phyloP scores from a whole-genome alignment of 2,797 vertebrate species.

The Rhinella marina region DNA sequence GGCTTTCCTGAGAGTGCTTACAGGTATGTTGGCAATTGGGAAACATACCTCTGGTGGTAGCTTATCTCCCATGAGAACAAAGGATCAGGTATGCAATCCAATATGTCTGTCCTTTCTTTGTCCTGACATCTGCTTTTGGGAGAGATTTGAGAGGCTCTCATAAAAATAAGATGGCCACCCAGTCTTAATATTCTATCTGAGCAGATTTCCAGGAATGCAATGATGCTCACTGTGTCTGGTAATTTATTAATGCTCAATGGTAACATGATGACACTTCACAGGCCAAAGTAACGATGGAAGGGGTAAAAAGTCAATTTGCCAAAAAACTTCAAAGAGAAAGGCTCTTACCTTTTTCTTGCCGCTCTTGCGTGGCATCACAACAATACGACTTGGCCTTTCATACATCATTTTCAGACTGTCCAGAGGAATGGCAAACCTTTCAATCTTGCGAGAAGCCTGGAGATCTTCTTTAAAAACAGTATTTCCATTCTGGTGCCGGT shows the following conservation, averaged over 20 bases:
- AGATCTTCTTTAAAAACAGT: conserved; percentile 65
- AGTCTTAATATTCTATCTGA: too few species aligned
- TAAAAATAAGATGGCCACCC: too few species aligned
- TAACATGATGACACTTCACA: not conserved
- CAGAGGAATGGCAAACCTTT: conserved; percentile 70
- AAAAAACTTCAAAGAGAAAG: too few species aligned
- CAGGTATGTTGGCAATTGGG: too few species aligned
- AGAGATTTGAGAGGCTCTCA: too few species aligned
- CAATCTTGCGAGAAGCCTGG: conserved; percentile 61
- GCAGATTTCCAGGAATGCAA: too few species aligned
- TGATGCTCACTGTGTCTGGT: not conserved
- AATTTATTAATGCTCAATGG: not conserved
- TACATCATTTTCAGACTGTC: conserved; percentile 76
- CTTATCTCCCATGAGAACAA: too few species aligned
- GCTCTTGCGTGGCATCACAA: conserved; percentile 50
- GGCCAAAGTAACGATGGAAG: not conserved
- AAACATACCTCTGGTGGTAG: too few species aligned
- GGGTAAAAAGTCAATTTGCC: not conserved
- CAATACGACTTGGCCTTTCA: conserved; percentile 67
- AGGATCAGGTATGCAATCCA: too few species aligned
- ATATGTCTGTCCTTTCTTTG: too few species aligned
- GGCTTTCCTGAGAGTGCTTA: too few species aligned
- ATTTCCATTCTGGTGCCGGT: conserved; percentile 11
- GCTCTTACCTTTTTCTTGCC: conserved; percentile 51
- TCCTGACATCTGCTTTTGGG: too few species aligned